Base-by-base conservation (phyloP, 2,797 vertebrate genomes). In the Agapornis canus region DNA sequence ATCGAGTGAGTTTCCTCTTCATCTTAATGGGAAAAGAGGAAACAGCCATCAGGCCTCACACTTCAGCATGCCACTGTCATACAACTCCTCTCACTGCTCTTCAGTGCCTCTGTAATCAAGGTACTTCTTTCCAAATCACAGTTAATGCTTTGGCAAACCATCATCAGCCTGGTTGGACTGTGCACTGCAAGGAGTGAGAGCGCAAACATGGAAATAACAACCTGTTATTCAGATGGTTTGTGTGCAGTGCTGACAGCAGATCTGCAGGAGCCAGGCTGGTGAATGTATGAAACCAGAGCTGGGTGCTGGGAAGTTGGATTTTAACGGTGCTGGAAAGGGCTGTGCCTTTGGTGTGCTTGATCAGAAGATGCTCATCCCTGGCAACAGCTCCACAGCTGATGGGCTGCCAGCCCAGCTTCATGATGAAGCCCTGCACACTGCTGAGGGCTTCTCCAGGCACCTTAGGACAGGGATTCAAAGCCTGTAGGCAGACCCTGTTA, bases 81-180 rank as follows among this genome's bases (percentile, higher is more conserved):
- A 29, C 5, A 17, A 68, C 45, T 89, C 59, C 63, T 45, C 25
- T 63, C 9, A 52, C 81, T 85, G 86, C 90, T 94, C 90, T 94
- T 92, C 64, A 51, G 13, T 85, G 89, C 81, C 94, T 95, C 89
- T 96, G 86, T 96, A 82, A 96, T 97, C 96, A 97, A 95, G 72
- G 65, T 86, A 84, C 78, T 94, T 91, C 84, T 91, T 91, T 82
- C 63, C 42, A 83, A 77, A 85, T 96, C 84, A 39, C 52, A 89
- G 76, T 40, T 90, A 76, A 15, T 37, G 72, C 70, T 91, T 83
- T 87, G 61, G 3, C n/a, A 92, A 89, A 49, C 64, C 56, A 72
- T 73, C 80, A 26, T 70, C 80, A 93, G 77, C 88, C 90, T 84
- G 85, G 54, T 25, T 57, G 54, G n/a, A 57, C 9, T 76, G 37